These are phyloP conservation scores for Raja brachyura DNA, from an alignment of 2,113 vertebrate genomes.

Conservation along the genomic window DNA sequence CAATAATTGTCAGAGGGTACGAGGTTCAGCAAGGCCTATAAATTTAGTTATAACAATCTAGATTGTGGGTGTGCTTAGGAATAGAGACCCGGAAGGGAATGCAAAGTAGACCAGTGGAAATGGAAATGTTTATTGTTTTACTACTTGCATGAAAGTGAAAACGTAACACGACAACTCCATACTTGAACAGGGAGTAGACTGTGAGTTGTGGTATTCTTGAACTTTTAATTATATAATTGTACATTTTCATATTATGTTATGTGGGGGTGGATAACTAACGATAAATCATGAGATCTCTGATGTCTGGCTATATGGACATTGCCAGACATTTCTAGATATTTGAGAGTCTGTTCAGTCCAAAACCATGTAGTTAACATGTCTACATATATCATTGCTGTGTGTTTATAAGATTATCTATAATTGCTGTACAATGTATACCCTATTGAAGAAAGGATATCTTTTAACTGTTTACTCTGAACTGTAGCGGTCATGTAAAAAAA, in stretches of 20 bases:
- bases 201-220: not conserved
- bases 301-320: not conserved
- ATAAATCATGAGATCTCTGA: not conserved
- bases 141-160: not conserved
- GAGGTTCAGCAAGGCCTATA: not conserved
- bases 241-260: not conserved
- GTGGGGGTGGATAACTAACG: not conserved
- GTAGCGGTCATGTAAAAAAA: not conserved
- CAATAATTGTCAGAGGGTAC: not conserved
- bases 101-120: not conserved
- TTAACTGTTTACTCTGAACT: not conserved
- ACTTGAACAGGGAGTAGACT: not conserved
- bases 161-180: not conserved
- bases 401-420: not conserved
- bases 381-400: not conserved
- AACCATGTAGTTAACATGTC: not conserved
- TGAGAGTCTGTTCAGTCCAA: not conserved
- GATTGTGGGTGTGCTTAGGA: not conserved
- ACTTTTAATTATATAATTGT: not conserved
- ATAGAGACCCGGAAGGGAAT: not conserved
- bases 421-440: not conserved
- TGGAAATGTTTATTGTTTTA: not conserved
- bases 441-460: not conserved
- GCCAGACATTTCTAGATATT: not conserved
- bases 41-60: not conserved